Evolutionary conservation across 2,113 vertebrate genomes (phyloP).

Genomic region (Balaeniceps rex): DNA sequence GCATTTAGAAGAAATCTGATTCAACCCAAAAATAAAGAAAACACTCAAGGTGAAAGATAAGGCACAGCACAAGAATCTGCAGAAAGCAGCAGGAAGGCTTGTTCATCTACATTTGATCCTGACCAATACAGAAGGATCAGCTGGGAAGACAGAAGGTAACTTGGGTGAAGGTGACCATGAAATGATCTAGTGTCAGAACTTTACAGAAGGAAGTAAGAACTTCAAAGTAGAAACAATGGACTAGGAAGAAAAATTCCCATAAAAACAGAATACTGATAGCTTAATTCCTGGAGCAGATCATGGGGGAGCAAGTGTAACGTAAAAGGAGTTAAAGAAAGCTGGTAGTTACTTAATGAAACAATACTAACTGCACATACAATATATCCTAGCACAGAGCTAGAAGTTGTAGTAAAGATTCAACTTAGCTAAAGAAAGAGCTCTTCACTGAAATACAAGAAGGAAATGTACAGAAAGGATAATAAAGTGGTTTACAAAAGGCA

Average conservation of each 20-base stretch:
- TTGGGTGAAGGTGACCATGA: not conserved
- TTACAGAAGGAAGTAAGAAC: not conserved
- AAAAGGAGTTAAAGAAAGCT: not conserved
- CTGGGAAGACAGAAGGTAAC: not conserved
- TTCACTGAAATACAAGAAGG: not conserved
- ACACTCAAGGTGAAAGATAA: not conserved
- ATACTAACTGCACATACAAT: not conserved
- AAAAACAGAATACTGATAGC: not conserved
- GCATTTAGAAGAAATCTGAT: not conserved
- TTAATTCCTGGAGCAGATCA: not conserved
- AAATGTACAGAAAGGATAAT: not conserved
- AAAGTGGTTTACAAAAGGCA: not conserved
- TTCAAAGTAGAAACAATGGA: not conserved
- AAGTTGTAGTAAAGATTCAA: not conserved
- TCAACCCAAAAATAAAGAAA: not conserved
- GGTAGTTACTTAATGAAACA: not conserved
- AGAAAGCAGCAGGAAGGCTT: not conserved
- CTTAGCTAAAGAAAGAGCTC: not conserved
- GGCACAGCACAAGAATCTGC: not conserved
- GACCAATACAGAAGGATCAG: not conserved
- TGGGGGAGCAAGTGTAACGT: not conserved
- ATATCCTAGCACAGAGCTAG: not conserved
- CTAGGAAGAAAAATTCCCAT: not conserved
- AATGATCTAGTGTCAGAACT: not conserved
- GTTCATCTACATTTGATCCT: not conserved